Percentiles rank a stretch among this genome's conserved stretches.
These are phyloP conservation scores for Conops quadrifasciatus DNA, from an alignment of 2,888 invertebrate genomes.

Conservation along the genomic window DNA sequence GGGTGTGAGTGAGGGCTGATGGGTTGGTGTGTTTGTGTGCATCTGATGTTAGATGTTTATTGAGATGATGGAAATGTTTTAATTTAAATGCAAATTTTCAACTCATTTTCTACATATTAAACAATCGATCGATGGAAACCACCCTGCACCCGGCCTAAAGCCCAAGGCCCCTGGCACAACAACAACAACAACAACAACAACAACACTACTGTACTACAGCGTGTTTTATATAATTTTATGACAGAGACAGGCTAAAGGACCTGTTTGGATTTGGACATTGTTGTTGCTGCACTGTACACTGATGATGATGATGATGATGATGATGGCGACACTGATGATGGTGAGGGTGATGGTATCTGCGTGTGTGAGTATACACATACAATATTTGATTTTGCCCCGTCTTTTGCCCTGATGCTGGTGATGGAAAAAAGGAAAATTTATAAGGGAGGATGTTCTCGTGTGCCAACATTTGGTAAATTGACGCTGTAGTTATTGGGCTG, in stretches of 20 bases:
- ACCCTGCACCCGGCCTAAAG: neutral
- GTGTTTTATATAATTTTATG: slow-evolving; percentile 9
- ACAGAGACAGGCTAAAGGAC: too few species aligned
- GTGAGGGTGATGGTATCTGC: slow-evolving; percentile 16
- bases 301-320: neutral
- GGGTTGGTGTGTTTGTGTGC: neutral
- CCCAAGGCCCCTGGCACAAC: neutral
- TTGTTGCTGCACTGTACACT: neutral
- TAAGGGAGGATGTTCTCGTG: slow-evolving; percentile 21
- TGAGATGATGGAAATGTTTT: slow-evolving; percentile 38
- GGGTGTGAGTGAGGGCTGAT: slow-evolving; percentile 1
- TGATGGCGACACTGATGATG: slow-evolving; percentile 9
- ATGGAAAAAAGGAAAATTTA: too few species aligned
- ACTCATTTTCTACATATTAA: slow-evolving; percentile 50
- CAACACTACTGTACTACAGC: too few species aligned
- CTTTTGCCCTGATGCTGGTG: too few species aligned
- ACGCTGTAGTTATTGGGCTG: slow-evolving; percentile 8
- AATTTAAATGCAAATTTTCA: slow-evolving; percentile 52
- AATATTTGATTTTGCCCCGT: slow-evolving; percentile 14
- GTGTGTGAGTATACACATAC: slow-evolving; percentile 24
- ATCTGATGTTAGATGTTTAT: slow-evolving; percentile 13
- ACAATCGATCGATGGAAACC: neutral
- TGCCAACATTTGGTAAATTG: slow-evolving; percentile 22
- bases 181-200: too few species aligned
- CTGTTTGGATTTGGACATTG: slow-evolving; percentile 13